Conservation (phyloP, 23 tunicate species). For the Halocynthia aurantium region DNA sequence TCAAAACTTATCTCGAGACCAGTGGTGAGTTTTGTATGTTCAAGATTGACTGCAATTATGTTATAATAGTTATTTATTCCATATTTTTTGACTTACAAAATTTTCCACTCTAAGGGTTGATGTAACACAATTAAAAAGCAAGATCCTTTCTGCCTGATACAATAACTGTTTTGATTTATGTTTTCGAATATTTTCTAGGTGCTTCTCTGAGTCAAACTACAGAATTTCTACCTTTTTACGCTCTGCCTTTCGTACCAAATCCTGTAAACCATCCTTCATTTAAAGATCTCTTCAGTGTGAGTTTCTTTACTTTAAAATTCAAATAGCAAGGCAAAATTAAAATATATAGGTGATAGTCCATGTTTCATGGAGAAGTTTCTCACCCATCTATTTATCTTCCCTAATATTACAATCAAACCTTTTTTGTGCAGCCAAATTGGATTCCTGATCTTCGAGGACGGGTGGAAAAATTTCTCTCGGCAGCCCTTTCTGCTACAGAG, state of each 20-base stretch:
- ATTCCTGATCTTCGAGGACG: constrained; percentile 86
- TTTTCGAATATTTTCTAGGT: constrained; percentile 28
- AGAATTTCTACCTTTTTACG: constrained; percentile 92
- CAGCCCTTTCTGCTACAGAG: constrained; percentile 77
- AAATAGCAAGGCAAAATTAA: background rate
- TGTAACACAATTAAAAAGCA: background rate
- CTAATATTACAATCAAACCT: background rate
- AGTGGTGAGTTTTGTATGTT: constrained; percentile 38
- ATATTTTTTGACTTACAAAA: too few species aligned
- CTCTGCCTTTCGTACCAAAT: constrained; percentile 92
- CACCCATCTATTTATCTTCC: background rate
- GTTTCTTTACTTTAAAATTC: background rate
- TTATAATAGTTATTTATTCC: too few species aligned
- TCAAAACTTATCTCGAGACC: constrained; percentile 78
- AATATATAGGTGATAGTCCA: background rate
- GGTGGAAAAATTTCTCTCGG: constrained; percentile 77
- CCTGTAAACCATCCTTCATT: constrained; percentile 94
- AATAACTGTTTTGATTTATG: too few species aligned
- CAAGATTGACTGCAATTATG: background rate
- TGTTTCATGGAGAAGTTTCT: background rate
- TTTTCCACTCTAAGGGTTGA: background rate
- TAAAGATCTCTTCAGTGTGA: constrained; percentile 85
- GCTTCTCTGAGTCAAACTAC: constrained; percentile 94
- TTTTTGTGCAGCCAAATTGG: constrained; percentile 81
- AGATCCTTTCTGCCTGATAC: too few species aligned